Evolutionary conservation across 2,113 vertebrate species (phyloP), one percentile per base, ranked within the genome.

Genomic region (Motacilla alba): DNA sequence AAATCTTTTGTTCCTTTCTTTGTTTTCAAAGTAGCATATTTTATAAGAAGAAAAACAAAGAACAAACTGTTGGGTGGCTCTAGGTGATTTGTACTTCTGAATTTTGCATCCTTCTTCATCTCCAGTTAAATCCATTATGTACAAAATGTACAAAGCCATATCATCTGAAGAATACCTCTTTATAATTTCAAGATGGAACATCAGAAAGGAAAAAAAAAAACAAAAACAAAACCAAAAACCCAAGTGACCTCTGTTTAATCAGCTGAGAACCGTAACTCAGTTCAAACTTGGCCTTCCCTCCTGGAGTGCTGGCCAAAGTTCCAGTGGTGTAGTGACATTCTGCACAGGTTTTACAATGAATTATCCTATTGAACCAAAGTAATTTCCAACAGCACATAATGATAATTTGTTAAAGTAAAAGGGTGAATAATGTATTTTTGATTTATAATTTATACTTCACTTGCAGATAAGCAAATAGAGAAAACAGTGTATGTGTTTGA

Each of bases 151-250:
- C 8, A 53, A 1, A 8, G 13, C 31, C 33, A 10, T 30, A 39
- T 46, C 4, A 78, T 30, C 5, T 72, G 39, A 86, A 77, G 30
- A 93, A 55, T 27, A 70, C 12, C 7, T 70, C 8, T 84, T 37
- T 47, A 44, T 39, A 43, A 69, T 85, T 88, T 95, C 37, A 33
- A 55, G n/a, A 39, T 55, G 14, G 39, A 84, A 60, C 8, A 28
- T 30, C 19, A 59, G 37, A 87, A 88, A 62, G 18, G 11, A 6
- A 53, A 73, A 67, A 13, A 69, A 39, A 15, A 35, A 17, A 2
- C 1, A 15, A 15, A 35, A 17, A 2, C 1, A 15, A 15, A 35
- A 17, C n/a, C n/a, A 15, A 15, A 35, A 17, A 2, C 1, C 12
- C 30, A 67, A 39, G 15, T 9, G 9, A 62, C 8, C 13, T 24